Conservation (phyloP, 1,140 invertebrate genomes). For the Drosophila biarmipes region DNA sequence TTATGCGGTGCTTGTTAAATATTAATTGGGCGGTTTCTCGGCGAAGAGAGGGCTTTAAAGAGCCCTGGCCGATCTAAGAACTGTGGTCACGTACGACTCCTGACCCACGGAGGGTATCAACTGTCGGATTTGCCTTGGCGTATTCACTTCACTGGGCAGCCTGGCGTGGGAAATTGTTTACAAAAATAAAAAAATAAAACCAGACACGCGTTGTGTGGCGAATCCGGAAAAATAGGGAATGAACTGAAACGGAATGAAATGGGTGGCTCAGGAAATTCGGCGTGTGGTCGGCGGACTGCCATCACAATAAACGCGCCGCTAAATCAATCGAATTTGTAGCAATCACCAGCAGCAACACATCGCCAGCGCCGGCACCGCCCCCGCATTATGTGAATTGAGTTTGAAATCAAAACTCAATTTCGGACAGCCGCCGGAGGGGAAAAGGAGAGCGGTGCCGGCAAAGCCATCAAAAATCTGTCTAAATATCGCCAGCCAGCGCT, state of each 20-base stretch:
- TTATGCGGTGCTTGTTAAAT: neutral
- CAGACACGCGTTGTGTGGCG: slow-evolving; percentile 3
- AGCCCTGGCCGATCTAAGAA: neutral
- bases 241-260: neutral
- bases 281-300: slow-evolving; percentile 8
- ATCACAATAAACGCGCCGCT: slow-evolving; percentile 52
- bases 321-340: slow-evolving; percentile 80
- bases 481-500: slow-evolving; percentile 41
- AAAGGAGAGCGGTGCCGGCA: slow-evolving; percentile 3
- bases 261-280: neutral
- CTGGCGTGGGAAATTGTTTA: neutral
- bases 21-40: neutral
- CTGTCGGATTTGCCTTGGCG: slow-evolving; percentile 36
- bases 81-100: slow-evolving; percentile 25
- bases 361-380: no score
- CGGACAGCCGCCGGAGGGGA: slow-evolving; percentile 17
- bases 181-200: neutral
- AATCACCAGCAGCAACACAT: slow-evolving; percentile 50
- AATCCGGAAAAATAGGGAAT: neutral
- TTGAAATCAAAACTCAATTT: slow-evolving; percentile 81
- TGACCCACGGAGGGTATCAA: slow-evolving; percentile 8
- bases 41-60: neutral
- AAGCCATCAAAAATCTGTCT: slow-evolving; percentile 74
- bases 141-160: slow-evolving; percentile 38
- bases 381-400: slow-evolving; percentile 72